phyloP scores from a whole-genome alignment of 2,888 invertebrate species.

The Toxonevra muliebris region DNA sequence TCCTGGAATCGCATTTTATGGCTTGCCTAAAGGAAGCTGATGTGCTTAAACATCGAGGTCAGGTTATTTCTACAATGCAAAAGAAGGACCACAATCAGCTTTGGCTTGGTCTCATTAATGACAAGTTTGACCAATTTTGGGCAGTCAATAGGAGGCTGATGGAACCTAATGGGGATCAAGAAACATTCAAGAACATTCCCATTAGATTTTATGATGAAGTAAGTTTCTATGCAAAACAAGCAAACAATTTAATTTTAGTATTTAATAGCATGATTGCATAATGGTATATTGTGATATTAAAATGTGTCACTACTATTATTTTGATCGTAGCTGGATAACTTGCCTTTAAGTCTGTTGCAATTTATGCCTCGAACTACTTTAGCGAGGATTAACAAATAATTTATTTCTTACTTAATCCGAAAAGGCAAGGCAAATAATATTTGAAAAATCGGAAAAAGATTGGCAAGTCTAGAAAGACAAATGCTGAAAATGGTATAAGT shows the following conservation, averaged over 20 bases:
- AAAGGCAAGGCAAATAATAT: too few species aligned
- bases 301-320: too few species aligned
- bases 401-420: not conserved
- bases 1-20: slow-evolving; percentile 93
- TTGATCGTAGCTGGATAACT: too few species aligned
- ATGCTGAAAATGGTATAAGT: too few species aligned
- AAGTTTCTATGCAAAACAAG: slow-evolving; percentile 34
- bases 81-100: slow-evolving; percentile 97
- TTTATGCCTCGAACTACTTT: not conserved
- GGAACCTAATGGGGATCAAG: slow-evolving; percentile 83
- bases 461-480: too few species aligned
- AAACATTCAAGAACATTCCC: slow-evolving; percentile 89
- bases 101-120: slow-evolving; percentile 94
- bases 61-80: slow-evolving; percentile 90
- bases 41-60: slow-evolving; percentile 93
- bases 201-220: slow-evolving; percentile 81
- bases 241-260: not conserved
- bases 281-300: too few species aligned
- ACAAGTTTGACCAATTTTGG: slow-evolving; percentile 99
- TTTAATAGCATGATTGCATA: too few species aligned
- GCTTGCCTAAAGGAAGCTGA: slow-evolving; percentile 97
- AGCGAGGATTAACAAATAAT: not conserved
- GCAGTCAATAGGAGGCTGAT: slow-evolving; percentile 94
- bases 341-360: too few species aligned
- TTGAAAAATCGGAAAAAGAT: too few species aligned